Evolutionary conservation across 2,888 invertebrate genomes (phyloP).

Genomic region (Helobdella robusta): DNA sequence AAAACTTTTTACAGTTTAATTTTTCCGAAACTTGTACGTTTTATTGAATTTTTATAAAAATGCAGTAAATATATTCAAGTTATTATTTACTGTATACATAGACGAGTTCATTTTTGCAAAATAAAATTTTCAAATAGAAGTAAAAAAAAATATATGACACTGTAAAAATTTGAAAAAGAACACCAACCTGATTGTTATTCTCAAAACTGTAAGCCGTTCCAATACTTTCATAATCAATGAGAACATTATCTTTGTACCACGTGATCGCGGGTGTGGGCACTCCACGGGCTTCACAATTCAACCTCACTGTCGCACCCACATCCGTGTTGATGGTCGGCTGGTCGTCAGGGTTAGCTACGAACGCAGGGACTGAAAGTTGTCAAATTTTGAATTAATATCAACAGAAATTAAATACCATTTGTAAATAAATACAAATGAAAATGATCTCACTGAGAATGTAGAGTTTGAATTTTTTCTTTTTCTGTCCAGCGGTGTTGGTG

Average conservation of each 20-base stretch:
- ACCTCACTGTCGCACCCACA: neutral
- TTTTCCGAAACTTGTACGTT: too few species aligned
- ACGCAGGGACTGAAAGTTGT: neutral
- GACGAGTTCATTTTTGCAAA: neutral
- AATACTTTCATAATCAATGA: neutral
- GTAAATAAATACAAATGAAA: neutral
- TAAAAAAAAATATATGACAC: neutral
- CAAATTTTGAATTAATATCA: neutral
- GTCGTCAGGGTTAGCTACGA: neutral
- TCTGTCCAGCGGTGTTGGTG: conserved; percentile 51
- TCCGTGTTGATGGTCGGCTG: neutral
- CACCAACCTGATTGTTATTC: neutral
- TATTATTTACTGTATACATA: neutral
- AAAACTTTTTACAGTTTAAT: too few species aligned
- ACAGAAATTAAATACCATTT: neutral
- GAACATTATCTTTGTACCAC: conserved; percentile 48
- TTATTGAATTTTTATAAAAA: too few species aligned
- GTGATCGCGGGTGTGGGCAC: conserved; percentile 48
- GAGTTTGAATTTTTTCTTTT: conserved; percentile 46
- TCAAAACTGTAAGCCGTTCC: neutral
- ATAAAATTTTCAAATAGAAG: neutral
- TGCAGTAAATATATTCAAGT: too few species aligned
- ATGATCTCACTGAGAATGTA: conserved; percentile 46
- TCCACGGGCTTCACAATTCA: conserved; percentile 48
- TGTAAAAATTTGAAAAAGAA: neutral